A percentile compares a stretch with the other conserved stretches of the same genome.
phyloP scores from a whole-genome alignment of 2,888 invertebrate genomes.

The Stenodema calcarata region DNA sequence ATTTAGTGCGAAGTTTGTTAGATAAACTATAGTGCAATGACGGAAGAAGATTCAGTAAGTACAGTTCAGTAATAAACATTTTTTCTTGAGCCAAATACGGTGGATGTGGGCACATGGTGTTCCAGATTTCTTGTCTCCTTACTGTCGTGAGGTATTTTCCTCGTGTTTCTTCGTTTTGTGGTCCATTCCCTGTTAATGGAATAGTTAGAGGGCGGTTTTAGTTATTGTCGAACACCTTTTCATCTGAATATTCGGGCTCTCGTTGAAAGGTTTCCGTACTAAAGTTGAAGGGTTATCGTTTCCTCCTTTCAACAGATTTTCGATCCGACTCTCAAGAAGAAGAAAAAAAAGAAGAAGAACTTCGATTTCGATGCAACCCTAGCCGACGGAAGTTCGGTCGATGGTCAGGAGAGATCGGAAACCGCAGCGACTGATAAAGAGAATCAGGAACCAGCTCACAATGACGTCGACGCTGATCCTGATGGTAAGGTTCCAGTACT shows the following conservation, averaged over 20 bases:
- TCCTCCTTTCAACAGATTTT: constrained; percentile 69
- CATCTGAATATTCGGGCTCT: neutral
- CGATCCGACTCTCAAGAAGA: constrained; percentile 85
- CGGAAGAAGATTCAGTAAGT: constrained; percentile 54
- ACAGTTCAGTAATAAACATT: neutral
- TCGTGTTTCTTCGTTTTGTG: neutral
- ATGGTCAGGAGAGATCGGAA: constrained; percentile 68
- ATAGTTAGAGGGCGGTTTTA: too few species aligned
- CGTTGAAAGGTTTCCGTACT: neutral
- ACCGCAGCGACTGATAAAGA: constrained; percentile 65
- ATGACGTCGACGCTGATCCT: constrained; percentile 70
- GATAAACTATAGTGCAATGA: constrained; percentile 42
- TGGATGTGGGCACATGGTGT: constrained; percentile 19
- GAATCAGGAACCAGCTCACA: constrained; percentile 66
- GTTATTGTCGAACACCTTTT: too few species aligned
- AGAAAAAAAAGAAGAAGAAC: constrained; percentile 95
- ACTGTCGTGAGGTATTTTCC: neutral
- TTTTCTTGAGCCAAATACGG: neutral
- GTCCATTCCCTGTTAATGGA: too few species aligned
- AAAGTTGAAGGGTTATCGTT: neutral
- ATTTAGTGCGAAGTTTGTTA: constrained; percentile 17
- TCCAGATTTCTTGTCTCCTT: constrained; percentile 14
- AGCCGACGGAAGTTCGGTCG: constrained; percentile 67
- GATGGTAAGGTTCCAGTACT: neutral
- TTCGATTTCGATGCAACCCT: constrained; percentile 89